These are phyloP conservation scores for Ormyrus nitidulus DNA, from an alignment of 2,888 invertebrate genomes.

Conservation along the genomic window DNA sequence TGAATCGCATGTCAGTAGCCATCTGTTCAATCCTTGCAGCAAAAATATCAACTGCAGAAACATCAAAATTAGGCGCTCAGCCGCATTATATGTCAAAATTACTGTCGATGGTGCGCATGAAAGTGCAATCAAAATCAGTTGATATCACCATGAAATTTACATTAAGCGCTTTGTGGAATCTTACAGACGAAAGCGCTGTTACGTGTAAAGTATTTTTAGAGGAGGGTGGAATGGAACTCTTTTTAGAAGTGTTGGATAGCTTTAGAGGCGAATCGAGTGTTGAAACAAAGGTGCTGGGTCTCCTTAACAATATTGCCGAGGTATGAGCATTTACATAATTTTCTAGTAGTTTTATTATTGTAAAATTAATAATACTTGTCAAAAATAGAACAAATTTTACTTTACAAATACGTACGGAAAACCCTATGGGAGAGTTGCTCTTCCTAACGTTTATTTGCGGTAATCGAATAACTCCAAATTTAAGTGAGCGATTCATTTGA, in stretches of 20 bases:
- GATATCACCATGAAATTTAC: slow-evolving; percentile 87
- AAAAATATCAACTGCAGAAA: slow-evolving; percentile 82
- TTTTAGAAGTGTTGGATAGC: slow-evolving; percentile 81
- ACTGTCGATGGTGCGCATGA: slow-evolving; percentile 80
- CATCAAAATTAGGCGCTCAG: slow-evolving; percentile 81
- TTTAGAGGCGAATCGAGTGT: slow-evolving; percentile 81
- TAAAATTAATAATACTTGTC: no score
- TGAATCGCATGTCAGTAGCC: slow-evolving; percentile 88
- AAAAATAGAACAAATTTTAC: no score
- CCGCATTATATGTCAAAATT: slow-evolving; percentile 83
- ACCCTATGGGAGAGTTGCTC: no score
- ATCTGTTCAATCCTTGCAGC: slow-evolving; percentile 84
- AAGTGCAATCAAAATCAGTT: slow-evolving; percentile 76
- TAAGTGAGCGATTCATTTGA: no score
- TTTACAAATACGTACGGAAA: no score
- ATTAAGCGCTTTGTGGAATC: slow-evolving; percentile 86
- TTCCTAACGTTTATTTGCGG: no score
- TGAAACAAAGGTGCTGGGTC: slow-evolving; percentile 86
- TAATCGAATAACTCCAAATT: no score
- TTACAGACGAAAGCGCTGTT: slow-evolving; percentile 85
- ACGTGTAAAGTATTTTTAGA: slow-evolving; percentile 83
- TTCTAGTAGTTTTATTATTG: no score
- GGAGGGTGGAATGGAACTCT: slow-evolving; percentile 82
- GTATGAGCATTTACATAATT: slow-evolving; percentile 71
- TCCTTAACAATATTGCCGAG: slow-evolving; percentile 87